phyloP scores from a whole-genome alignment of 2,797 vertebrate species.

The Carapus acus region DNA sequence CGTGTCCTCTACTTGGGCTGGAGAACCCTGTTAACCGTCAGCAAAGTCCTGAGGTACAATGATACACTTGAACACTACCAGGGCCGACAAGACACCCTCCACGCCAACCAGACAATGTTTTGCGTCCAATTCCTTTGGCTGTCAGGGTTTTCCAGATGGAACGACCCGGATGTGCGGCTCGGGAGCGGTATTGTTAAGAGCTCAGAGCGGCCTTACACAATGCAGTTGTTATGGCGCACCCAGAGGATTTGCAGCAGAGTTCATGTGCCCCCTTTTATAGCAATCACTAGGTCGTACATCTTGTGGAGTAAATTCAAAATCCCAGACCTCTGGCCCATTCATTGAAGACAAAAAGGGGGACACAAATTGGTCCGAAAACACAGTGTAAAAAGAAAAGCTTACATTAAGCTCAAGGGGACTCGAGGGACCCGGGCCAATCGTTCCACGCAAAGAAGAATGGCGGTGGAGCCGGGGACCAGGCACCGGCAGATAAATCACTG shows the following conservation, averaged over 20 bases:
- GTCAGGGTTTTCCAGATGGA: conserved; percentile 50
- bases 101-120: conserved; percentile 47
- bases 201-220: conserved; percentile 54
- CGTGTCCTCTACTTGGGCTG: conserved; percentile 7
- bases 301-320: conserved; percentile 71
- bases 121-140: conserved; percentile 51
- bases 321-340: conserved; percentile 68
- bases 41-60: conserved; percentile 25
- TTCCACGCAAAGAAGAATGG: conserved; percentile 80
- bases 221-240: conserved; percentile 57
- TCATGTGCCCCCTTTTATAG: conserved; percentile 55
- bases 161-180: conserved; percentile 38
- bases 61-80: conserved; percentile 16
- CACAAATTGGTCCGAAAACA: conserved; percentile 80
- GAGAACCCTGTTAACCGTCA: conserved; percentile 26
- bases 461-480: conserved; percentile 63
- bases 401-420: conserved; percentile 85
- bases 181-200: conserved; percentile 56
- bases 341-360: conserved; percentile 71
- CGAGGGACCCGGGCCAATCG: conserved; percentile 80
- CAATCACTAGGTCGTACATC: conserved; percentile 68
- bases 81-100: conserved; percentile 33
- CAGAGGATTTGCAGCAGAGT: conserved; percentile 61
- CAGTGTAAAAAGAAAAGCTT: conserved; percentile 79
- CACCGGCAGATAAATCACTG: conserved; percentile 88